Percentiles rank a stretch among this genome's conserved stretches.
phyloP scores from a whole-genome alignment of 2,113 vertebrate genomes.

The Suricata suricatta region DNA sequence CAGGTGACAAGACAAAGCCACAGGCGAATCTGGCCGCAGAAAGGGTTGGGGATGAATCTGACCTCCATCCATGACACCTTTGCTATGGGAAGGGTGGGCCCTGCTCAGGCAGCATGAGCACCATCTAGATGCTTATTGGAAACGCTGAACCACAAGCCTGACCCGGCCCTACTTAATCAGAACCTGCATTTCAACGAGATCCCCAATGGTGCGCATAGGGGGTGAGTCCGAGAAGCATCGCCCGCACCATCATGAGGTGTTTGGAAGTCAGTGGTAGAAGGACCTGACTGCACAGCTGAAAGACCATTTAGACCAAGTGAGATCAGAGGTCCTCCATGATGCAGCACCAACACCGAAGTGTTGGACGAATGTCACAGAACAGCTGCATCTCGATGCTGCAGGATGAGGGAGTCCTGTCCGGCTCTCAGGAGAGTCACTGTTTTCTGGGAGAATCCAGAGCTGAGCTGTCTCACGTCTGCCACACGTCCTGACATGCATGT shows the following conservation, averaged over 20 bases:
- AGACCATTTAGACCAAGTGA: neutral
- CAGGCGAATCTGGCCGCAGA: neutral
- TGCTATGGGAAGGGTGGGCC: neutral
- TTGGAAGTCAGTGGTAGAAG: neutral
- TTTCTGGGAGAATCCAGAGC: neutral
- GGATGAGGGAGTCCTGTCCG: neutral
- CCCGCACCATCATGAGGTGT: fast-evolving
- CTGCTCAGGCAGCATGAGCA: neutral
- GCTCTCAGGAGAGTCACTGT: neutral
- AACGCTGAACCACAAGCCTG: neutral
- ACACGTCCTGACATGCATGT: fast-evolving
- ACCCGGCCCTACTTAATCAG: neutral
- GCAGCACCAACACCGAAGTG: too few relatives aligned
- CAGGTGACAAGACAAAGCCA: neutral
- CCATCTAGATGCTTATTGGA: neutral
- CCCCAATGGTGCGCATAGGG: fast-evolving
- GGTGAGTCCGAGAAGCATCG: neutral
- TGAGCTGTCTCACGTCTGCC: neutral
- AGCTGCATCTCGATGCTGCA: fast-evolving
- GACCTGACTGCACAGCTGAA: neutral
- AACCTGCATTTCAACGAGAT: neutral
- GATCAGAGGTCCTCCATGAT: neutral
- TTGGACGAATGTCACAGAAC: neutral
- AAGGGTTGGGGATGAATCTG: neutral
- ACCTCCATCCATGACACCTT: neutral